Percentiles rank a stretch among this genome's conserved stretches.
Evolutionary conservation across 1,140 invertebrate species (phyloP).

Genomic region (Rhizoglyphus robini): DNA sequence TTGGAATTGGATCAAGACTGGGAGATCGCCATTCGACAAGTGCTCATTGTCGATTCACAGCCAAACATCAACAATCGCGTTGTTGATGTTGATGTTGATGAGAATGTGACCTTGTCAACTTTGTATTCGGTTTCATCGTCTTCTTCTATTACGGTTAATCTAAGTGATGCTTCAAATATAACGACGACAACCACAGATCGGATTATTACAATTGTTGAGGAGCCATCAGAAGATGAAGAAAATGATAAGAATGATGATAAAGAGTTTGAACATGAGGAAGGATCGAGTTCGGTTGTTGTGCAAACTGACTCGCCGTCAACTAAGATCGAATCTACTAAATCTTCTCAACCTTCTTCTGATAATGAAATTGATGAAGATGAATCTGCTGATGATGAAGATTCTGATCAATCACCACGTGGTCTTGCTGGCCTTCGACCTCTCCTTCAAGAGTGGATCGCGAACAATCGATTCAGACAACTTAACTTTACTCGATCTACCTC

Average conservation of each 20-base stretch:
- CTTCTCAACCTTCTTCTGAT: not conserved
- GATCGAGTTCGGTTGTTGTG: too few species aligned
- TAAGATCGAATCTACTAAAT: too few species aligned
- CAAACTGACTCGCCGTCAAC: too few species aligned
- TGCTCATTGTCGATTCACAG: not conserved
- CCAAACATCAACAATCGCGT: not conserved
- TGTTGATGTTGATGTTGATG: not conserved
- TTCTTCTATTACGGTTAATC: not conserved
- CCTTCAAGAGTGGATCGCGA: not conserved
- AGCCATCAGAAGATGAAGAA: not conserved
- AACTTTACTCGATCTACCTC: too few species aligned
- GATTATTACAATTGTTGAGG: too few species aligned
- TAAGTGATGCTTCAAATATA: too few species aligned
- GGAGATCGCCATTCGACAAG: not conserved
- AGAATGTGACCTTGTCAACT: not conserved
- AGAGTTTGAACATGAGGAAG: not conserved
- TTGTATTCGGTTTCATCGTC: not conserved
- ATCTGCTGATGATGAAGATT: not conserved
- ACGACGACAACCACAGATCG: too few species aligned
- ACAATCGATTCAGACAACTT: not conserved
- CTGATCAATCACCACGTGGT: not conserved
- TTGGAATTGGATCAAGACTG: not conserved
- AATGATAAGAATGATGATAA: not conserved
- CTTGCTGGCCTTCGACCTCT: not conserved
- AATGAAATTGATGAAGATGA: not conserved